Conservation (phyloP, 2,888 invertebrate genomes). For the Hirtodrosophila confusa region DNA sequence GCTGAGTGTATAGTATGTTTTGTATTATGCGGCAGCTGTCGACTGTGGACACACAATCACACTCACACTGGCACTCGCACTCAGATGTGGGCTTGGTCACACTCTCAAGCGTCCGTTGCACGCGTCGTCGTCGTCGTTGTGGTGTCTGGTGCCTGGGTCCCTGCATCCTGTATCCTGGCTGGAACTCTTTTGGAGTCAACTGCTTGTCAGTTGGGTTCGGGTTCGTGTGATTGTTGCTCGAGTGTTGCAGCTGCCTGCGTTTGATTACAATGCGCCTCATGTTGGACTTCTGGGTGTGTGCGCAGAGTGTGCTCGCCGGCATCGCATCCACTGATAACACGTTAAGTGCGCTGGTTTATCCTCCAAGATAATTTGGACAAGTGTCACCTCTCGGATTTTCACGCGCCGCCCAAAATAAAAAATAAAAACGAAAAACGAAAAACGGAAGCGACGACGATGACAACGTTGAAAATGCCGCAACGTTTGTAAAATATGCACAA, state of each 20-base stretch:
- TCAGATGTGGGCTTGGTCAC: slow-evolving; percentile 59
- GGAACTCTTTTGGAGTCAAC: slow-evolving; percentile 72
- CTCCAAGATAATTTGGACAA: slow-evolving; percentile 79
- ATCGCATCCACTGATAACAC: slow-evolving; percentile 75
- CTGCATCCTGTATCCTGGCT: slow-evolving; percentile 21
- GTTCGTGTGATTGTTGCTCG: slow-evolving; percentile 43
- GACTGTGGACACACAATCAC: slow-evolving; percentile 43
- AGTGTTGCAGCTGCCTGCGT: slow-evolving; percentile 66
- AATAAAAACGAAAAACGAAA: slow-evolving; percentile 12
- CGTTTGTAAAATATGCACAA: slow-evolving; percentile 67
- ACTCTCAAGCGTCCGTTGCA: slow-evolving; percentile 73
- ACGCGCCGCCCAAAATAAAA: slow-evolving; percentile 55
- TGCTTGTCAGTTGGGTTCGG: slow-evolving; percentile 57
- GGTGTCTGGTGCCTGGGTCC: slow-evolving; percentile 20
- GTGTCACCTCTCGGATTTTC: slow-evolving; percentile 78
- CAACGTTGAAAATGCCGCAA: slow-evolving; percentile 57
- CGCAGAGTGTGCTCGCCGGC: slow-evolving; percentile 36
- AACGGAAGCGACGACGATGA: slow-evolving; percentile 33
- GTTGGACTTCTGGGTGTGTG: slow-evolving; percentile 27
- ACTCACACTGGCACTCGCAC: slow-evolving; percentile 14
- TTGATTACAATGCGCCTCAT: slow-evolving; percentile 75
- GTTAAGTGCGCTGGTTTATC: slow-evolving; percentile 79
- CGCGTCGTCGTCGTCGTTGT: slow-evolving; percentile 26
- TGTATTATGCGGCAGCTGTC: slow-evolving; percentile 71
- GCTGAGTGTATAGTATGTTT: slow-evolving; percentile 42